These are phyloP conservation scores for Forbesichthys agassizii DNA, from an alignment of 2,113 vertebrate genomes.

Conservation along the genomic window DNA sequence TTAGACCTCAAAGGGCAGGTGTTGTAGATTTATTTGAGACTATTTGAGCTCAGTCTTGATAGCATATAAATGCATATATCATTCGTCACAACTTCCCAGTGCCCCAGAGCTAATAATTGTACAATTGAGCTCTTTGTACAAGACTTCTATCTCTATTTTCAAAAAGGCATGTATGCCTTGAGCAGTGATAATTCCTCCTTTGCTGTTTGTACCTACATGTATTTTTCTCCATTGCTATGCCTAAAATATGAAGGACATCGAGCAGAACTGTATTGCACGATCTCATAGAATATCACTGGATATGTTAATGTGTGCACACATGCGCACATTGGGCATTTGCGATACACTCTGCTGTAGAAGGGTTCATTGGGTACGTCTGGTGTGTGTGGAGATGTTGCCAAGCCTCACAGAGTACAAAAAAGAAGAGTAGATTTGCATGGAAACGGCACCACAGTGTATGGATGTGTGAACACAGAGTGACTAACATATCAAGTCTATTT, in stretches of 20 bases:
- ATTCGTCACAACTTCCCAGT: slow-evolving; percentile 22
- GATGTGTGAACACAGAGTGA: slow-evolving; percentile 16
- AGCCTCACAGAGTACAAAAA: slow-evolving; percentile 29
- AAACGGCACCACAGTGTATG: slow-evolving; percentile 29
- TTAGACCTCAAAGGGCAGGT: background rate
- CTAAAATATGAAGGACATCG: slow-evolving; percentile 44
- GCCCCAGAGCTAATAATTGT: slow-evolving; percentile 38
- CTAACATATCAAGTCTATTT: slow-evolving; percentile 45
- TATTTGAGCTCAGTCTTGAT: background rate
- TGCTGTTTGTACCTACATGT: slow-evolving; percentile 6
- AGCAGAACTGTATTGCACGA: slow-evolving; percentile 11
- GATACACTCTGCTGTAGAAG: slow-evolving; percentile 40
- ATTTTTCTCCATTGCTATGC: slow-evolving; percentile 18
- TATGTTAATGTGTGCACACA: slow-evolving; percentile 15
- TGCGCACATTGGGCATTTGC: slow-evolving; percentile 25
- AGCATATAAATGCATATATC: slow-evolving; percentile 11
- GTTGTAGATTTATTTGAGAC: background rate
- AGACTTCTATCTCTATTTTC: slow-evolving; percentile 46
- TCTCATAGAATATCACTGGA: slow-evolving; percentile 28
- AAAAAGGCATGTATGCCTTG: slow-evolving; percentile 32
- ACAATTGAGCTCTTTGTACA: slow-evolving; percentile 39
- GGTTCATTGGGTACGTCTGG: slow-evolving; percentile 62
- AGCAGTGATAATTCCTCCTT: slow-evolving; percentile 31
- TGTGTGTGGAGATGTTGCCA: slow-evolving; percentile 45
- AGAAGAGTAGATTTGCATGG: slow-evolving; percentile 35